These are phyloP conservation scores for Halcyon smyrnensis DNA, from an alignment of 2,797 vertebrate genomes.

Conservation along the genomic window DNA sequence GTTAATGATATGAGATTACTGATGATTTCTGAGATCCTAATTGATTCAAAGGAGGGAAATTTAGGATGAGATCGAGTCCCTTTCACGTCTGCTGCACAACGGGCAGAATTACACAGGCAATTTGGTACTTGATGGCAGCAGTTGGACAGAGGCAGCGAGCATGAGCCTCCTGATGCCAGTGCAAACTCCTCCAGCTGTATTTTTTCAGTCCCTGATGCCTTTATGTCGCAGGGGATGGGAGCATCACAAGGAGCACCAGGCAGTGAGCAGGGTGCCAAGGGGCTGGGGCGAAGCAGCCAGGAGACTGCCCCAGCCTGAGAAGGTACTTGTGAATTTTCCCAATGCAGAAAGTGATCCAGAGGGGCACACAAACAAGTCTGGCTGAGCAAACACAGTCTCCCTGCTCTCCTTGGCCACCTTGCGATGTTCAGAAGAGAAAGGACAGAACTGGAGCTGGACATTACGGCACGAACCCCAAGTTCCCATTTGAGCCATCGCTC, in stretches of 20 bases:
- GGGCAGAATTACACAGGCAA: neutral
- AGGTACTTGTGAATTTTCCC: neutral
- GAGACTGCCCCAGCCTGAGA: neutral
- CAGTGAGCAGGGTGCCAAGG: neutral
- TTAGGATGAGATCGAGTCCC: neutral
- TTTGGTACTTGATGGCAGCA: neutral
- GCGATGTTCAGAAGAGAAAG: neutral
- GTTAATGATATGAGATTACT: neutral
- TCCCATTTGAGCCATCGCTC: neutral
- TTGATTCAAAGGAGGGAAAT: neutral
- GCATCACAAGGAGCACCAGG: neutral
- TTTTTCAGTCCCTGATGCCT: neutral
- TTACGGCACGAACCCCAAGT: rapidly evolving
- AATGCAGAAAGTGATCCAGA: neutral
- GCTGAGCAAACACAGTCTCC: neutral
- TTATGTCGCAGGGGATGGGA: neutral
- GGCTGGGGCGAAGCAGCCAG: neutral
- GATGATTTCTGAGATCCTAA: neutral
- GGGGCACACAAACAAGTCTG: neutral
- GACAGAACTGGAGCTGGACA: neutral
- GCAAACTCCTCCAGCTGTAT: neutral
- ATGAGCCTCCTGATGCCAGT: neutral
- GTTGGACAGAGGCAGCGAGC: neutral
- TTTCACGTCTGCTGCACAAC: neutral
- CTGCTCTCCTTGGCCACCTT: neutral